Evolutionary conservation across 2,113 vertebrate genomes (phyloP).

Genomic region (Origma solitaria): DNA sequence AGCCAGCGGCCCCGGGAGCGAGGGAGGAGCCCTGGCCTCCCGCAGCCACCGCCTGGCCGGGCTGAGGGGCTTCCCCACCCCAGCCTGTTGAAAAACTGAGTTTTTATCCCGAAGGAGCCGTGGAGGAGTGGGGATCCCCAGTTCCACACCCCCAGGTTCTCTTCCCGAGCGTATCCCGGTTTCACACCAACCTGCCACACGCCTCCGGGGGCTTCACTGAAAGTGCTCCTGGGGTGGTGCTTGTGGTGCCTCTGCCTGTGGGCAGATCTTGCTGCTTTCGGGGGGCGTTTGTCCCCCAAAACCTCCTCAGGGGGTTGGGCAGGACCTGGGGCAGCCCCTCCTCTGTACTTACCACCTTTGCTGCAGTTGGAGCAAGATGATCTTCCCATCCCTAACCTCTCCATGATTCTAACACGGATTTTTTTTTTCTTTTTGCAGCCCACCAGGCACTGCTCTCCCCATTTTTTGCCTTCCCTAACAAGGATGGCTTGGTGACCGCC

Average conservation of each 20-base stretch:
- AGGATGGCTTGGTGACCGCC: background rate
- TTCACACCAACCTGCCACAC: accelerated
- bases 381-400: background rate
- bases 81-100: accelerated
- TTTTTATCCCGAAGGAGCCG: background rate
- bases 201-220: accelerated
- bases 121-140: background rate
- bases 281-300: background rate
- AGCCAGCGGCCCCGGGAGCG: background rate
- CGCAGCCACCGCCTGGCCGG: accelerated
- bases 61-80: background rate
- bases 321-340: background rate
- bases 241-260: accelerated
- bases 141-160: accelerated
- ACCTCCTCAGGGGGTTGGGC: background rate
- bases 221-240: accelerated
- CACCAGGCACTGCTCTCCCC: accelerated
- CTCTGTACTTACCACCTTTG: background rate
- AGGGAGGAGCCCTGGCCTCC: background rate
- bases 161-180: accelerated
- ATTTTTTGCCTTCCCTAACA: background rate
- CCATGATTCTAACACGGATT: accelerated
- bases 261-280: background rate
- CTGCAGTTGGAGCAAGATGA: background rate
- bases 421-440: background rate